Conservation (phyloP, 2,797 vertebrate genomes). For the Simalia tracyae region DNA sequence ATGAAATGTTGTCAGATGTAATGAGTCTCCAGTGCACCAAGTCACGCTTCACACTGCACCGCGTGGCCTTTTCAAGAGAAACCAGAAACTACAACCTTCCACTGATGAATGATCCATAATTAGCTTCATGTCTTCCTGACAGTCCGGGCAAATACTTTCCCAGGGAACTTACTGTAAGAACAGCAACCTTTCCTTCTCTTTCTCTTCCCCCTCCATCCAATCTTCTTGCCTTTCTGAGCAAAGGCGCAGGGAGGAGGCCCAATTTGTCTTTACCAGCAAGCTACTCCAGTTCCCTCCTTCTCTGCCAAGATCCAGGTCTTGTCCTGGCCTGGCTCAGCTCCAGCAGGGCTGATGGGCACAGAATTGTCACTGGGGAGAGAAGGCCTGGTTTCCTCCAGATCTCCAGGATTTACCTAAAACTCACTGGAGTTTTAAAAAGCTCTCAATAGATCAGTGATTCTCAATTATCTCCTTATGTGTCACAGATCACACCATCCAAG, state of each 20-base stretch:
- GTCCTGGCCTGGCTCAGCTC: neutral
- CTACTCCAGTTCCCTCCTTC: neutral
- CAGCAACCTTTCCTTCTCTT: neutral
- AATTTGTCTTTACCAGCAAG: neutral
- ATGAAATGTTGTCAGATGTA: neutral
- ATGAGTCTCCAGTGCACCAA: conserved; percentile 27
- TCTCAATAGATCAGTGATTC: neutral
- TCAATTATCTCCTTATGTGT: neutral
- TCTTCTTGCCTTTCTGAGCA: neutral
- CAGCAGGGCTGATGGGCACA: neutral
- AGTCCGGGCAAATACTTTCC: conserved; percentile 48
- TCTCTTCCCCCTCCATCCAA: neutral
- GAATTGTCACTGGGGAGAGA: neutral
- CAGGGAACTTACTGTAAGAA: neutral
- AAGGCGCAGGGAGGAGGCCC: neutral
- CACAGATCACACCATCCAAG: neutral
- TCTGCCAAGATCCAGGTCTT: neutral
- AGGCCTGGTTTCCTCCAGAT: neutral
- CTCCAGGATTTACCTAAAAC: neutral
- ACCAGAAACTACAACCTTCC: conserved; percentile 15
- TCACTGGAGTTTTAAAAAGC: neutral
- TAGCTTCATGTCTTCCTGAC: conserved; percentile 28
- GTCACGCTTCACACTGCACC: neutral
- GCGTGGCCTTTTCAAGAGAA: neutral
- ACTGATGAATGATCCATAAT: conserved; percentile 44